A percentile compares a stretch with the other conserved stretches of the same genome.
These are phyloP conservation scores for Tichodroma muraria DNA, from an alignment of 2,113 vertebrate species.

Conservation along the genomic window DNA sequence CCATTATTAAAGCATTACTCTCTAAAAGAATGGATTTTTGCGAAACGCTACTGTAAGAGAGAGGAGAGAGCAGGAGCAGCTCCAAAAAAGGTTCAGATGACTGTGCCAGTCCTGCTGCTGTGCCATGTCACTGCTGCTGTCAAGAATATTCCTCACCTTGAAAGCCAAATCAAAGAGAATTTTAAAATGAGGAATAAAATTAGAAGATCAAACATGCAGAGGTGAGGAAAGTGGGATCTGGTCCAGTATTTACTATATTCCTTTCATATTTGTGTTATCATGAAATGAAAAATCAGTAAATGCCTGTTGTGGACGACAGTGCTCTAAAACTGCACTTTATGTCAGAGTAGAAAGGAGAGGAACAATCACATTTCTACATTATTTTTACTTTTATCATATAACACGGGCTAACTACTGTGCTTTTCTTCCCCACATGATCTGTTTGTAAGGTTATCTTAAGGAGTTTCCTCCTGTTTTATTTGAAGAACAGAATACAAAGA, in stretches of 20 bases:
- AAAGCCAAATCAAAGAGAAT: conserved; percentile 19
- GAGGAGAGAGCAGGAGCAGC: neutral
- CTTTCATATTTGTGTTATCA: neutral
- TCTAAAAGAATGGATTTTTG: neutral
- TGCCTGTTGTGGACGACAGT: too few relatives aligned
- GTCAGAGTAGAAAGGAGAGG: neutral
- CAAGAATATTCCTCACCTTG: neutral
- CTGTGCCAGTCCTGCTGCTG: neutral
- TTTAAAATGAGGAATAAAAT: conserved; percentile 4
- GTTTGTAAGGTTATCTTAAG: neutral
- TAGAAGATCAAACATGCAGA: neutral
- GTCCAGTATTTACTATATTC: neutral
- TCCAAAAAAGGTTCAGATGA: neutral
- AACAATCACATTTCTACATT: neutral
- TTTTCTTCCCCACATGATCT: neutral
- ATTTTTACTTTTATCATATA: neutral
- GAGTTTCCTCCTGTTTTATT: neutral
- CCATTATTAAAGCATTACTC: neutral
- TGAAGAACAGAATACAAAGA: neutral
- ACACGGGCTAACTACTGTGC: neutral
- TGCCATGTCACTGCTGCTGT: neutral
- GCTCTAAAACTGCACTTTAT: neutral
- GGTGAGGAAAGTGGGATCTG: neutral
- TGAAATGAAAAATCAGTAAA: neutral
- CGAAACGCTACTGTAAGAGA: neutral